These are phyloP conservation scores for Acrocera orbiculus DNA, from an alignment of 2,888 invertebrate genomes.

Conservation along the genomic window DNA sequence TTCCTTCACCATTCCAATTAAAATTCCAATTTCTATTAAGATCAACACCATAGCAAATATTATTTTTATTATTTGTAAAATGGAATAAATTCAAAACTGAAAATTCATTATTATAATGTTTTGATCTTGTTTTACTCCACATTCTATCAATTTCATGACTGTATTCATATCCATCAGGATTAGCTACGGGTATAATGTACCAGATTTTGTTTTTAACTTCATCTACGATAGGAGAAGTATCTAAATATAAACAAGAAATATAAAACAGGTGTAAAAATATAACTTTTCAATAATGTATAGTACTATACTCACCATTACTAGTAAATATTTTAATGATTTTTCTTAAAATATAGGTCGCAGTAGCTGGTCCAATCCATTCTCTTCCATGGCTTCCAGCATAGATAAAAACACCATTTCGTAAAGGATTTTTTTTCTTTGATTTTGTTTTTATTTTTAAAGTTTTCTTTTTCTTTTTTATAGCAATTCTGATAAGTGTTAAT, in stretches of 20 bases:
- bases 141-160: slow-evolving; percentile 54
- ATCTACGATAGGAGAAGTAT: slow-evolving; percentile 18
- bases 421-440: slow-evolving; percentile 33
- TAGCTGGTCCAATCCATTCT: slow-evolving; percentile 69
- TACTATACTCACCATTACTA: slow-evolving; percentile 30
- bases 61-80: slow-evolving; percentile 19
- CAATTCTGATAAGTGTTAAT: slow-evolving; percentile 50
- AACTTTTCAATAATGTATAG: not conserved
- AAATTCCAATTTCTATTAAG: slow-evolving; percentile 62
- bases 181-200: slow-evolving; percentile 57
- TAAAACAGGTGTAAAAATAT: not conserved
- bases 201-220: slow-evolving; percentile 33
- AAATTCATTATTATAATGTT: too few relatives aligned
- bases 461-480: slow-evolving; percentile 26
- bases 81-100: slow-evolving; percentile 29
- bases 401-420: slow-evolving; percentile 60
- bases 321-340: slow-evolving; percentile 47
- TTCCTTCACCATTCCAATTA: slow-evolving; percentile 52
- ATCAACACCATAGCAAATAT: slow-evolving; percentile 52
- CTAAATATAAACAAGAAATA: slow-evolving; percentile 12
- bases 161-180: slow-evolving; percentile 64
- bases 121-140: slow-evolving; percentile 63
- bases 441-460: slow-evolving; percentile 20
- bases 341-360: slow-evolving; percentile 52
- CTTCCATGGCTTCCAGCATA: slow-evolving; percentile 61